Percentiles rank a stretch among this genome's conserved stretches.
phyloP scores from a whole-genome alignment of 2,797 vertebrate species.

The Morelia viridis region DNA sequence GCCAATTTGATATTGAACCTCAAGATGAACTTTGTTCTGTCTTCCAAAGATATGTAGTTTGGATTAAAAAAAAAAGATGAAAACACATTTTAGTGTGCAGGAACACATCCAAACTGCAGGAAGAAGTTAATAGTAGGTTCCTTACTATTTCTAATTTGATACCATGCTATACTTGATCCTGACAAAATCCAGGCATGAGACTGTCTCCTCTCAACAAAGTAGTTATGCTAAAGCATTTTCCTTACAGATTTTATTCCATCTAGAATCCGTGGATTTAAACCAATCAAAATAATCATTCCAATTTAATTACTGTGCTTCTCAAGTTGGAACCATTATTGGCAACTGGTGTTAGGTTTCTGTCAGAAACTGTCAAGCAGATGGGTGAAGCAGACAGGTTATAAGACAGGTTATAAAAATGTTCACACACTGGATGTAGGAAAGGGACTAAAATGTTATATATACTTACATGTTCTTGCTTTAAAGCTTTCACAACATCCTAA shows the following conservation, averaged over 20 bases:
- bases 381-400: background rate
- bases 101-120: background rate
- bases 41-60: background rate
- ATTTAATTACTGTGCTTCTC: slow-evolving; percentile 7
- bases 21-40: background rate
- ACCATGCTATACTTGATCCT: background rate
- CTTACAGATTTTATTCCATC: background rate
- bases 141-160: background rate
- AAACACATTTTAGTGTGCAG: background rate
- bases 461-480: background rate
- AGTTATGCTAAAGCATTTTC: background rate
- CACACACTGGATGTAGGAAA: background rate
- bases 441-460: background rate
- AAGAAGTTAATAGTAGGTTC: background rate
- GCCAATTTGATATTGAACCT: background rate
- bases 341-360: background rate
- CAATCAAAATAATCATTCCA: background rate
- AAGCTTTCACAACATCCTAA: background rate
- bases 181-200: background rate
- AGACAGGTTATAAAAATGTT: background rate
- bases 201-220: too few relatives aligned
- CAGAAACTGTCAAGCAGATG: background rate
- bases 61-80: background rate
- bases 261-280: background rate
- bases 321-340: background rate